Percentiles rank a stretch among this genome's conserved stretches.
These are phyloP conservation scores for Lysandra coridon DNA, from an alignment of 2,888 invertebrate species.

Conservation along the genomic window DNA sequence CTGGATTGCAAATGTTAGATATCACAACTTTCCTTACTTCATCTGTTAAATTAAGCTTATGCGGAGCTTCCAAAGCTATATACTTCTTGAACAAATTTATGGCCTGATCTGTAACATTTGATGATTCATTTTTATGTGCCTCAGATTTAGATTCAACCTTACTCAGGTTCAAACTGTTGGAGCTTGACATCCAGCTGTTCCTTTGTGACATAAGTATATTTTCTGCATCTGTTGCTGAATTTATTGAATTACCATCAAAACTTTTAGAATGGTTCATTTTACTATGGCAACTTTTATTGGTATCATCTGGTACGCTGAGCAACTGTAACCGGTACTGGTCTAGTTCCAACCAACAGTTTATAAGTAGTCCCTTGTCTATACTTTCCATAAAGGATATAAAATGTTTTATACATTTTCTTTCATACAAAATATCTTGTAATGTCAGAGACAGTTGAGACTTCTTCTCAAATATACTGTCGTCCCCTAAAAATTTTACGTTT, in stretches of 20 bases:
- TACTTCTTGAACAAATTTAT: constrained; percentile 88
- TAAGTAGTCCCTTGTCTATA: constrained; percentile 82
- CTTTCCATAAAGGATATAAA: constrained; percentile 93
- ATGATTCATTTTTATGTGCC: constrained; percentile 46
- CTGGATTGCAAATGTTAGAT: constrained; percentile 84
- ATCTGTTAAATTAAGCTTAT: constrained; percentile 81
- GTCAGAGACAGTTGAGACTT: constrained; percentile 87
- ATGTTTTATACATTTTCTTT: constrained; percentile 89
- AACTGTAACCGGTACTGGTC: constrained; percentile 81
- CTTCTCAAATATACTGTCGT: constrained; percentile 62
- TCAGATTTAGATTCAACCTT: constrained; percentile 48
- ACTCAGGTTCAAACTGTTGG: constrained; percentile 48
- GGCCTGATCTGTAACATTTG: constrained; percentile 80
- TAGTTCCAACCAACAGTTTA: constrained; percentile 89
- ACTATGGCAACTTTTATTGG: constrained; percentile 48
- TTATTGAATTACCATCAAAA: constrained; percentile 59
- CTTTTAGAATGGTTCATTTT: constrained; percentile 64
- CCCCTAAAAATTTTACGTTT: constrained; percentile 57
- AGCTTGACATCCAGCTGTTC: constrained; percentile 52
- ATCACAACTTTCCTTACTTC: constrained; percentile 80
- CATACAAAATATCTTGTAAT: constrained; percentile 86
- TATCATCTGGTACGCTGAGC: constrained; percentile 44
- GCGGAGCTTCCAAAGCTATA: constrained; percentile 84
- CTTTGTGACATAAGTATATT: constrained; percentile 49
- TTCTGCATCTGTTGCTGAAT: constrained; percentile 44